Evolutionary conservation across 1,140 invertebrate genomes (phyloP).

Genomic region (Argopecten irradians): DNA sequence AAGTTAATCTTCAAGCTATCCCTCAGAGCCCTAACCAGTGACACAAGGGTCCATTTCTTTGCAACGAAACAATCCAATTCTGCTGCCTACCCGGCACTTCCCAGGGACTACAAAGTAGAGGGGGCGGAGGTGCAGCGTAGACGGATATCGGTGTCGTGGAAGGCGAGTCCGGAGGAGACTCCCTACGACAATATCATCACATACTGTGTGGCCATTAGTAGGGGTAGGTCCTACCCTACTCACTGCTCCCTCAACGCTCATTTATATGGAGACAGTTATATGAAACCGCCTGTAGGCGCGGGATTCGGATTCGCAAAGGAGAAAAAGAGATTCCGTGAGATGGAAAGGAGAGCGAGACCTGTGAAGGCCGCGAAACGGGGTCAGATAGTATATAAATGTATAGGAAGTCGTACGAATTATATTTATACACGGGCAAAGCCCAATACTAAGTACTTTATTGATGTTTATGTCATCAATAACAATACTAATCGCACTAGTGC

Average conservation of each 20-base stretch:
- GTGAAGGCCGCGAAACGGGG: conserved; percentile 47
- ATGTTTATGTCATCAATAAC: conserved; percentile 72
- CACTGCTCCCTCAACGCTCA: conserved; percentile 67
- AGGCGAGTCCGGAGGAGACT: conserved; percentile 43
- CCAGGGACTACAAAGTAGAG: conserved; percentile 31
- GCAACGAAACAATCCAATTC: neutral
- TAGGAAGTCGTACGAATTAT: conserved; percentile 68
- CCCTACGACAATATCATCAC: conserved; percentile 57
- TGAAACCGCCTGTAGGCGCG: conserved; percentile 49
- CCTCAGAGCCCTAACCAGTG: neutral
- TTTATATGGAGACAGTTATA: conserved; percentile 56
- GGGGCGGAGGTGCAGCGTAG: conserved; percentile 28
- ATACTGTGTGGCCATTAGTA: conserved; percentile 71
- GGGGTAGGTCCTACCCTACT: conserved; percentile 62
- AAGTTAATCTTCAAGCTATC: conserved; percentile 16
- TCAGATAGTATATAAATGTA: conserved; percentile 63
- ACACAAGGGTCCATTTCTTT: conserved; percentile 1
- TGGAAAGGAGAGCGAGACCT: conserved; percentile 51
- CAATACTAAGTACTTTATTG: conserved; percentile 71
- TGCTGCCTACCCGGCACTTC: conserved; percentile 41
- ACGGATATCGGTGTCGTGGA: conserved; percentile 45
- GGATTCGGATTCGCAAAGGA: conserved; percentile 68
- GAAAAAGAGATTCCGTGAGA: conserved; percentile 44
- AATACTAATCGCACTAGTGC: conserved; percentile 61
- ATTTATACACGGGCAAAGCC: conserved; percentile 62